Evolutionary conservation across 2,797 vertebrate species (phyloP).

Genomic region (Setipinna tenuifilis): DNA sequence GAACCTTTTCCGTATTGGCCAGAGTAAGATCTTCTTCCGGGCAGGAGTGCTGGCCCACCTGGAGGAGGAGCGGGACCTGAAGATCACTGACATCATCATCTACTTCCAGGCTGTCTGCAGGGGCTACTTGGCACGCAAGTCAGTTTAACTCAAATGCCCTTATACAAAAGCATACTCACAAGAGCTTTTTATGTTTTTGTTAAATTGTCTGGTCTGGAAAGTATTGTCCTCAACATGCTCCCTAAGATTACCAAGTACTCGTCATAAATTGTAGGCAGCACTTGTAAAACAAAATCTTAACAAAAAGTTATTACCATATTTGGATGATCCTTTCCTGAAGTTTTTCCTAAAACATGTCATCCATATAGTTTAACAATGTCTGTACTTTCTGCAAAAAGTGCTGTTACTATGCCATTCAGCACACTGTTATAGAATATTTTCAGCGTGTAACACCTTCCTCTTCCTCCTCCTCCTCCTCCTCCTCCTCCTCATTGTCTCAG

Average conservation of each 20-base stretch:
- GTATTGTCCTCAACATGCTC: neutral
- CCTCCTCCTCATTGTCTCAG: conserved; percentile 61
- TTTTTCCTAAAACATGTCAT: no score
- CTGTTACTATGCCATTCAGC: neutral
- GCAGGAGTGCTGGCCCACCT: conserved; percentile 95
- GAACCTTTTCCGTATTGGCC: conserved; percentile 94
- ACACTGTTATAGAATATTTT: neutral
- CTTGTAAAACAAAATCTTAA: neutral
- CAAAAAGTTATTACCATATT: neutral
- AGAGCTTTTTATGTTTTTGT: conserved; percentile 34
- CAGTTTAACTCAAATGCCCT: conserved; percentile 56
- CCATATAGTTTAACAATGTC: no score
- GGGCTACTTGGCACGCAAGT: conserved; percentile 96
- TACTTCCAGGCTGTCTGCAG: conserved; percentile 96
- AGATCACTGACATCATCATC: conserved; percentile 97
- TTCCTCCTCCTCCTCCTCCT: neutral
- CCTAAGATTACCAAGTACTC: neutral
- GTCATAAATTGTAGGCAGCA: no score
- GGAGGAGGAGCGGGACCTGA: conserved; percentile 95
- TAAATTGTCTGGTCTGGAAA: neutral
- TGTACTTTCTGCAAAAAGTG: no score
- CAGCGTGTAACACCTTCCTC: neutral
- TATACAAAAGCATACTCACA: neutral
- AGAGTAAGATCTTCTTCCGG: conserved; percentile 99
- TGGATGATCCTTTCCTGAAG: neutral